Evolutionary conservation across 1,140 invertebrate species (phyloP).

Genomic region (Euschistus heros): DNA sequence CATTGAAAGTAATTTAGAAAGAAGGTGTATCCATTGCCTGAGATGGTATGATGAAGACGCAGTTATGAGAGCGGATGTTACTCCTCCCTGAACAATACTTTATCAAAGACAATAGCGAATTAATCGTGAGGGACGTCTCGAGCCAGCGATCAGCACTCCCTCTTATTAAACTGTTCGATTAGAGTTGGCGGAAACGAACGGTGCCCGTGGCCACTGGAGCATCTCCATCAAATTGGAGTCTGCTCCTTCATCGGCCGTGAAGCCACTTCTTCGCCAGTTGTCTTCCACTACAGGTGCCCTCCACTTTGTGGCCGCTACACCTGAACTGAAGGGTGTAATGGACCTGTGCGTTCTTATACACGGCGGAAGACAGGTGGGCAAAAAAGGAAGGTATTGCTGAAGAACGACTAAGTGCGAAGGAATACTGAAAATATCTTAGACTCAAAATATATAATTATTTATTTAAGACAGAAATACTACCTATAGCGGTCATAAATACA

Average conservation of each 20-base stretch:
- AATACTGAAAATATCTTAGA: too few relatives aligned
- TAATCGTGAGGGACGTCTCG: neutral
- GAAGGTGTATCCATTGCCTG: too few relatives aligned
- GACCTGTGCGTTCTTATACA: neutral
- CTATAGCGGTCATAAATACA: too few relatives aligned
- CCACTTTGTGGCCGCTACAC: neutral
- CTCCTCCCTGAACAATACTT: neutral
- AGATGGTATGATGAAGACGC: too few relatives aligned
- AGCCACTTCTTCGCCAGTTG: neutral
- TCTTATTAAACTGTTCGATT: conserved; percentile 6
- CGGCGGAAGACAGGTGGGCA: too few relatives aligned
- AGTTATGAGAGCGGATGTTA: neutral
- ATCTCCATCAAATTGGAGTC: neutral
- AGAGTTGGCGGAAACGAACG: neutral
- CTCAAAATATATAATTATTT: too few relatives aligned
- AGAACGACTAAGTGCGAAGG: too few relatives aligned
- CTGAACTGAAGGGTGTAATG: neutral
- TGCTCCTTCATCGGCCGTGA: neutral
- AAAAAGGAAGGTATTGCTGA: too few relatives aligned
- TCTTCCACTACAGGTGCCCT: neutral
- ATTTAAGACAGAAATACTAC: too few relatives aligned
- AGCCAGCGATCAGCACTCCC: neutral
- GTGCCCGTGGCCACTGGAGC: neutral
- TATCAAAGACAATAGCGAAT: conserved; percentile 1
- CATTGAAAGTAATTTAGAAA: too few relatives aligned